Evolutionary conservation across 2,888 invertebrate species (phyloP).

Genomic region (Netelia virgata): DNA sequence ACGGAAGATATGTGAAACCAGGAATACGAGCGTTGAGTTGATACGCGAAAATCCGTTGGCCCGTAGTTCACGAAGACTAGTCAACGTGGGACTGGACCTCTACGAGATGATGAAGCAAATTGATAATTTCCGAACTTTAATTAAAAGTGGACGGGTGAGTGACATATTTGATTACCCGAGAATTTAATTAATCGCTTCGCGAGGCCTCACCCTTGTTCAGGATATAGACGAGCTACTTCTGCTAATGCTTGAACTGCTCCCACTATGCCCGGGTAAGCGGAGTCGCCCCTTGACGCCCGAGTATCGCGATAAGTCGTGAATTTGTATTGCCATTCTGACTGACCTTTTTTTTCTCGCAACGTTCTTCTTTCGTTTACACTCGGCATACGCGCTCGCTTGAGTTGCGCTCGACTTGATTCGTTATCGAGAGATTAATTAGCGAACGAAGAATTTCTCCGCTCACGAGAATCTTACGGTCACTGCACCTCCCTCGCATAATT

Average conservation of each 20-base stretch:
- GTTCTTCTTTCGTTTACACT: conserved; percentile 64
- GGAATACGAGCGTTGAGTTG: conserved; percentile 52
- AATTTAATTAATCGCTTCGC: conserved; percentile 85
- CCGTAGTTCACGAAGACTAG: conserved; percentile 51
- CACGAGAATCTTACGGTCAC: conserved; percentile 56
- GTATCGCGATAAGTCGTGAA: conserved; percentile 81
- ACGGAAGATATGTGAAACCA: conserved; percentile 9
- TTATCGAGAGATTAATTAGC: conserved; percentile 81
- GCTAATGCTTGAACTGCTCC: conserved; percentile 41
- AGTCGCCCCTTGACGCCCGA: conserved; percentile 44
- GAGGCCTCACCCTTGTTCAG: conserved; percentile 71
- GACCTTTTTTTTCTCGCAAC: conserved; percentile 35
- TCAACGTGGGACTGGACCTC: conserved; percentile 56
- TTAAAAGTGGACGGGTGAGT: conserved; percentile 85
- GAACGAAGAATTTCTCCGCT: conserved; percentile 74
- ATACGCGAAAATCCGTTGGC: conserved; percentile 55
- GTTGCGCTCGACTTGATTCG: conserved; percentile 66
- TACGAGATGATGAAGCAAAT: conserved; percentile 84
- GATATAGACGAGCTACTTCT: conserved; percentile 51
- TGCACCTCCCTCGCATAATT: conserved; percentile 40
- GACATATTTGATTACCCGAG: conserved; percentile 85
- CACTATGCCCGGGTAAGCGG: conserved; percentile 39
- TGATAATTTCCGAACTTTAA: conserved; percentile 85
- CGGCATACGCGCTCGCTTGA: conserved; percentile 52
- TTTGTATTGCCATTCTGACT: conserved; percentile 79